Conservation (phyloP, 2,888 invertebrate species). For the Yponomeuta evonymella region DNA sequence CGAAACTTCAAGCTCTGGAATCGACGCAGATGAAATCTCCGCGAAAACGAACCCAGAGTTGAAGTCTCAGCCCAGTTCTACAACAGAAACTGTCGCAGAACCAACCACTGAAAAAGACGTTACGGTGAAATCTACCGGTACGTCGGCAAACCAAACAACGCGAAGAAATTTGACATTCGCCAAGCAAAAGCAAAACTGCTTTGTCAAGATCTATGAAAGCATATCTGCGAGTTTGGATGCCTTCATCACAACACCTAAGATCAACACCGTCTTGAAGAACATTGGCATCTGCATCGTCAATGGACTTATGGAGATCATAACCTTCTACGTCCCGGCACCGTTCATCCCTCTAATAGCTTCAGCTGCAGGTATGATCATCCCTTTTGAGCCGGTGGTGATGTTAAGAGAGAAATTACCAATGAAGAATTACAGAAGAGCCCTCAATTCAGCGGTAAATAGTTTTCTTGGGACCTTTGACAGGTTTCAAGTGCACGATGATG, state of each 20-base stretch:
- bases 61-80: no score
- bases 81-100: no score
- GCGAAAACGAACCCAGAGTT: no score
- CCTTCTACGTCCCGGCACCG: constrained; percentile 56
- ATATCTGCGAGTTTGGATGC: not conserved
- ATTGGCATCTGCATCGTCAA: constrained; percentile 61
- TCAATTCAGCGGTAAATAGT: constrained; percentile 49
- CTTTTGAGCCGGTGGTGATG: constrained; percentile 61
- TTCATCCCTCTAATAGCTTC: constrained; percentile 60
- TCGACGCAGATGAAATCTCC: no score
- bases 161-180: not conserved
- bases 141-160: no score
- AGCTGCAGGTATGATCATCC: constrained; percentile 59
- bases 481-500: constrained; percentile 45
- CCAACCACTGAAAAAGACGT: no score
- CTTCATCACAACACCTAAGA: constrained; percentile 43
- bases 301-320: constrained; percentile 57
- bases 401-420: constrained; percentile 58
- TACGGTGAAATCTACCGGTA: not conserved
- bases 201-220: not conserved
- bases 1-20: no score
- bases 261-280: constrained; percentile 46
- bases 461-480: constrained; percentile 57
- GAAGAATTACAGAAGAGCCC: constrained; percentile 57
- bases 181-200: not conserved